Evolutionary conservation across 2,888 invertebrate genomes (phyloP), one percentile per base, ranked within the genome.

Genomic region (Cosmia trapezina): DNA sequence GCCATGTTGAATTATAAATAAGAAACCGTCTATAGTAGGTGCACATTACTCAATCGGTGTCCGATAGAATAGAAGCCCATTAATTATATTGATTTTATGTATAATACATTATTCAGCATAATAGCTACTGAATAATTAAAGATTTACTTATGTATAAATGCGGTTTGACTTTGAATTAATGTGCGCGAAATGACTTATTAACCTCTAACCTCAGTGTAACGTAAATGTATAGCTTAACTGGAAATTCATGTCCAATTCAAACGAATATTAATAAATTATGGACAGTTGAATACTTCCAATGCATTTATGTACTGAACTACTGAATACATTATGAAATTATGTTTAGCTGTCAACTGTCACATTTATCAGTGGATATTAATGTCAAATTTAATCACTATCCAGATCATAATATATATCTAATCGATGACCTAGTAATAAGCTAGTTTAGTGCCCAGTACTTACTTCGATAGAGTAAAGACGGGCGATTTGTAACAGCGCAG

Each of bases 1-100:
- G 85, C 85, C 85, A 79, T 82, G 86, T 88, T 88, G 84, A 88
- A 89, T 88, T 86, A 87, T 87, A 83, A 89, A 90, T 88, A 86
- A 85, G 84, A 74, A 82, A 72, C 74, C 64, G 75, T 85, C 76
- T 87, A 85, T 53, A 41, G 89, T 89, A 83, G 84, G 66, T 57
- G 59, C 73, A 84, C 81, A 85, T 88, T 87, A 87, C 78, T 83
- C 81, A 80, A 73, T 75, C 73, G 63, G 64, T 70, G 76, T 73
- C 73, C 73, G 73, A 85, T 83, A 83, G 78, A 85, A 84, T 78
- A 81, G 78, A 80, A 80, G 80, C 78, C 80, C 87, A 87, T 89
- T 84, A 88, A 89, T 89, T 80, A 80, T 85, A 71, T 79, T 53
- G 54, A 74, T 75, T 8, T 71, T 28, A 54, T 74, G 59, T 64